Percentiles rank a stretch among this genome's conserved stretches.
Conservation (phyloP, 2,113 vertebrate genomes). For the Peromyscus leucopus region DNA sequence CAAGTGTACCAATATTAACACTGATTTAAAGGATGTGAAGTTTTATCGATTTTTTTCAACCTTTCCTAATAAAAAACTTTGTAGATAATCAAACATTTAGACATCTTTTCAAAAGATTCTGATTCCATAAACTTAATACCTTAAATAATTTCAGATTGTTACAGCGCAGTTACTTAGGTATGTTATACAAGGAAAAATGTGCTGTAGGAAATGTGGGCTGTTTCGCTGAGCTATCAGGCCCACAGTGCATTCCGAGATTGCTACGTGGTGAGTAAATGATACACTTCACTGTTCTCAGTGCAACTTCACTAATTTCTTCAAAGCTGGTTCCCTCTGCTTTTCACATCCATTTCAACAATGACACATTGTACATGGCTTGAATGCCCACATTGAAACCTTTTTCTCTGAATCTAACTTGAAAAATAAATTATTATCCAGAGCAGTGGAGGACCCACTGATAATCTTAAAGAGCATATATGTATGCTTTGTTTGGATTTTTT, state of each 20-base stretch:
- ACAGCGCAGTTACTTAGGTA: not conserved
- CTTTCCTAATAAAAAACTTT: constrained; percentile 31
- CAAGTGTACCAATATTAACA: constrained; percentile 9
- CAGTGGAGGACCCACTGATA: constrained; percentile 4
- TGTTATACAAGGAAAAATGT: constrained; percentile 23
- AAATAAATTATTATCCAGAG: constrained; percentile 49
- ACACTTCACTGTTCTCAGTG: not conserved
- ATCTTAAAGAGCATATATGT: not conserved
- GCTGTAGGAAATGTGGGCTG: constrained; percentile 3
- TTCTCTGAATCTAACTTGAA: constrained; percentile 34
- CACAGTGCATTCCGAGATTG: not conserved
- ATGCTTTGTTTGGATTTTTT: constrained; percentile 53
- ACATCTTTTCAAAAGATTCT: constrained; percentile 43
- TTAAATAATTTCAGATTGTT: constrained; percentile 41
- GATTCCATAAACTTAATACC: constrained; percentile 17
- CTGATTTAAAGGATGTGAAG: not conserved
- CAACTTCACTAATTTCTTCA: constrained; percentile 61
- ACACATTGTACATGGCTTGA: not conserved
- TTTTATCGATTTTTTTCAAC: constrained; percentile 34
- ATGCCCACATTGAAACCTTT: constrained; percentile 42
- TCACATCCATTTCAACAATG: constrained; percentile 42
- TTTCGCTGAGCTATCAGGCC: not conserved
- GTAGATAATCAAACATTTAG: constrained; percentile 18
- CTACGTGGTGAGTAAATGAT: constrained; percentile 51
- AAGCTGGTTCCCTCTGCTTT: not conserved